Conservation (phyloP, 2,113 vertebrate species). For the Platysteira castanea region DNA sequence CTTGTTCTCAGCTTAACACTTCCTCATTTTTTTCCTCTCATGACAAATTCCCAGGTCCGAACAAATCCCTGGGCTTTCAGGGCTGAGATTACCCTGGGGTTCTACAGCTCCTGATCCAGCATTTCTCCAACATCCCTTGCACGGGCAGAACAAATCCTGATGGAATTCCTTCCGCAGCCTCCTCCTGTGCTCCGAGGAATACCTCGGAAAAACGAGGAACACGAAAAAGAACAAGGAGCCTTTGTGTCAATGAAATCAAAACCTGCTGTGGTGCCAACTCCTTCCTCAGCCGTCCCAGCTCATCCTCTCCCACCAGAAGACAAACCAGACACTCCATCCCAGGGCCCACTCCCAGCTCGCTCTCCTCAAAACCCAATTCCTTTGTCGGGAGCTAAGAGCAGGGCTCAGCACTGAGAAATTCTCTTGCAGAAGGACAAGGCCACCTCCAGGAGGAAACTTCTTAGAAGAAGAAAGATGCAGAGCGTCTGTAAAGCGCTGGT, state of each 20-base stretch:
- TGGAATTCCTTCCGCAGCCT: not conserved
- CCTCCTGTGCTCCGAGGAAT: not conserved
- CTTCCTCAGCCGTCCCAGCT: not conserved
- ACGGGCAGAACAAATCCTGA: not conserved
- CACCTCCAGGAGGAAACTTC: not conserved
- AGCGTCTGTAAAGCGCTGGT: not conserved
- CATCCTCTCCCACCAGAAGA: not conserved
- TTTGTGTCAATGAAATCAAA: not conserved
- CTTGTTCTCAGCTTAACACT: not conserved
- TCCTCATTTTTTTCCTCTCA: not conserved
- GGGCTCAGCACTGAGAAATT: not conserved
- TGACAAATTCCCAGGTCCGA: not conserved
- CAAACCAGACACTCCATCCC: not conserved
- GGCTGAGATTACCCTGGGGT: not conserved
- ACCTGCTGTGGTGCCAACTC: no score
- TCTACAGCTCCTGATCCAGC: not conserved
- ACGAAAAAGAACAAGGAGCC: not conserved
- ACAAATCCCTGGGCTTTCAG: not conserved
- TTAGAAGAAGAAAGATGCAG: not conserved
- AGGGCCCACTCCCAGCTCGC: not conserved
- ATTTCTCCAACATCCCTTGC: fast-evolving
- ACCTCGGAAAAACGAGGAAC: not conserved
- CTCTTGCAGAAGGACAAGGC: not conserved
- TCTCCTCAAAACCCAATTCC: not conserved
- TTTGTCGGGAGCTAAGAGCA: not conserved